These are phyloP conservation scores for Hypomecis atomaria DNA, from an alignment of 2,888 invertebrate genomes.

Conservation along the genomic window DNA sequence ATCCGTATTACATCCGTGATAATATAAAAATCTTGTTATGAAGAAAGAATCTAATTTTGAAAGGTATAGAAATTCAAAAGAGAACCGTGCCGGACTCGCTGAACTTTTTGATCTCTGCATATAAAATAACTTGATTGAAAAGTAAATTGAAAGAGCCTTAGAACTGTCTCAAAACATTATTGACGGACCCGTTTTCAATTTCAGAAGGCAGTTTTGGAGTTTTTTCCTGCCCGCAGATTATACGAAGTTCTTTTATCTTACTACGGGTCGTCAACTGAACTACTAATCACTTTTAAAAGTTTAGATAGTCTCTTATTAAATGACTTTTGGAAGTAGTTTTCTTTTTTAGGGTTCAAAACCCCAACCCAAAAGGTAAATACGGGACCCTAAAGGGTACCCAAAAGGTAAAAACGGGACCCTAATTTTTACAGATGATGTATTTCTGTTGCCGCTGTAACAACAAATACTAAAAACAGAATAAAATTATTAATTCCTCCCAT, in stretches of 20 bases:
- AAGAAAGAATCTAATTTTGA: background rate
- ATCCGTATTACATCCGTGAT: too few relatives aligned
- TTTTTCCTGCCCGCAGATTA: constrained; percentile 36
- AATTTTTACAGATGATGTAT: too few relatives aligned
- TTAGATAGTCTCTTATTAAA: constrained; percentile 10
- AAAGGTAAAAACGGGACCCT: too few relatives aligned
- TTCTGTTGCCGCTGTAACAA: too few relatives aligned
- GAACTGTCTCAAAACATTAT: constrained; percentile 37
- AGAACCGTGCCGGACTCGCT: background rate
- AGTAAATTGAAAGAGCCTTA: constrained; percentile 21
- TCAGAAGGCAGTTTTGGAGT: constrained; percentile 29
- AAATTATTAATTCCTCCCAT: too few relatives aligned
- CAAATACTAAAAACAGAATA: too few relatives aligned
- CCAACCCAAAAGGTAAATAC: background rate
- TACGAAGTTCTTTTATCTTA: constrained; percentile 44
- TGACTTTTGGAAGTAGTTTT: constrained; percentile 1
- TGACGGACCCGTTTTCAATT: constrained; percentile 38
- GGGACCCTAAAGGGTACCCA: too few relatives aligned
- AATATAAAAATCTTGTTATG: background rate
- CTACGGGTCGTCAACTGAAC: constrained; percentile 42
- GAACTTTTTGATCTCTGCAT: constrained; percentile 12
- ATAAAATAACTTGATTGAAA: constrained; percentile 23
- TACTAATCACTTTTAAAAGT: constrained; percentile 50
- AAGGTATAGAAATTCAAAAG: constrained; percentile 1
- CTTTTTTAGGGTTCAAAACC: too few relatives aligned